Evolutionary conservation across 2,888 invertebrate genomes (phyloP).

Genomic region (Ophion costatus): DNA sequence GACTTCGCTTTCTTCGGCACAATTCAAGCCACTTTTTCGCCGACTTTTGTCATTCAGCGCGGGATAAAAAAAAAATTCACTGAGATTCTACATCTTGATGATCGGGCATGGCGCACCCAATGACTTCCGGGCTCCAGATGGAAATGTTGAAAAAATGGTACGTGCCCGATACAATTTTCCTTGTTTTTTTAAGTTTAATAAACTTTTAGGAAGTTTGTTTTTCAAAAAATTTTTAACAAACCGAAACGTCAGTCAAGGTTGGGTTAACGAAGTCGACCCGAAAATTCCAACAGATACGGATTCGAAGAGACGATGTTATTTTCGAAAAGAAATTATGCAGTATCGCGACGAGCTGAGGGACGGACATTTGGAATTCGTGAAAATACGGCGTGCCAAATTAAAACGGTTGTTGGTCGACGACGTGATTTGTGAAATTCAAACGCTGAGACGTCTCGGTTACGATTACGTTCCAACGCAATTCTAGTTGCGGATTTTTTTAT

Average conservation of each 20-base stretch:
- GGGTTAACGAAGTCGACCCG: constrained; percentile 46
- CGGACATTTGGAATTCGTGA: constrained; percentile 63
- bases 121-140: constrained; percentile 51
- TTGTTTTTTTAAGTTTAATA: no score
- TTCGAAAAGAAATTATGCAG: constrained; percentile 60
- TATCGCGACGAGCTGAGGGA: constrained; percentile 61
- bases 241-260: constrained; percentile 49
- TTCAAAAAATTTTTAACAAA: no score
- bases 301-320: constrained; percentile 40
- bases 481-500: constrained; percentile 66
- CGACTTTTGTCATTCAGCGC: neutral
- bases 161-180: neutral
- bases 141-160: constrained; percentile 51
- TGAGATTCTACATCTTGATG: neutral
- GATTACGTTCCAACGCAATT: constrained; percentile 73
- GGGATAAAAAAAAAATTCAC: neutral
- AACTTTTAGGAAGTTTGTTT: no score
- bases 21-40: neutral
- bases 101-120: constrained; percentile 19
- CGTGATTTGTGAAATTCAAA: constrained; percentile 65
- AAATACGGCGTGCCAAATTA: constrained; percentile 67
- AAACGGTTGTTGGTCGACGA: constrained; percentile 65
- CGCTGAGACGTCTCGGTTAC: constrained; percentile 70
- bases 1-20: neutral
- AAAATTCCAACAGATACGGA: constrained; percentile 35